These are phyloP conservation scores for Lepidocyrtinus sp. DNA, from an alignment of 2,888 invertebrate genomes.

Conservation along the genomic window DNA sequence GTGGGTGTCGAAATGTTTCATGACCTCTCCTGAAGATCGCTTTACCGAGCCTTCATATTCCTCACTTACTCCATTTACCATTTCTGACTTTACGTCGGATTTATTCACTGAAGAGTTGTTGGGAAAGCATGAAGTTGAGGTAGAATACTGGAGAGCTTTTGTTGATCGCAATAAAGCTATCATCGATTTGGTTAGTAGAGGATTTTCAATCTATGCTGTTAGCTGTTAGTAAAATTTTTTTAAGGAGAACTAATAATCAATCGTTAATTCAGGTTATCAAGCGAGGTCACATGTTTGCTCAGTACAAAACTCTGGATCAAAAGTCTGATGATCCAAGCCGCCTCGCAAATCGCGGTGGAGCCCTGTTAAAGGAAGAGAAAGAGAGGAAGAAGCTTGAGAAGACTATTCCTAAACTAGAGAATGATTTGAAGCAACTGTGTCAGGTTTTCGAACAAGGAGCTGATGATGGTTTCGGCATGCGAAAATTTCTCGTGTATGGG, in stretches of 20 bases:
- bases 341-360: slow-evolving; percentile 87
- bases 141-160: slow-evolving; percentile 77
- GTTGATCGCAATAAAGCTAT: slow-evolving; percentile 72
- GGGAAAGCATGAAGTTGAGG: slow-evolving; percentile 84
- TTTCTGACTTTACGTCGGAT: slow-evolving; percentile 78
- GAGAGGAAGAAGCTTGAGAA: slow-evolving; percentile 84
- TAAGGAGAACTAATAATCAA: slow-evolving; percentile 13
- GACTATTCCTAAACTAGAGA: slow-evolving; percentile 82
- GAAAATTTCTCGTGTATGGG: slow-evolving; percentile 50
- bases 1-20: slow-evolving; percentile 85
- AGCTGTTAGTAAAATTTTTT: not conserved
- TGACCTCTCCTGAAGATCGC: slow-evolving; percentile 70
- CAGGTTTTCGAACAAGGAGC: slow-evolving; percentile 76
- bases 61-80: slow-evolving; percentile 72
- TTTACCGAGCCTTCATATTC: slow-evolving; percentile 62
- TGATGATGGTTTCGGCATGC: slow-evolving; percentile 71
- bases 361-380: slow-evolving; percentile 87
- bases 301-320: slow-evolving; percentile 83
- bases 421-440: slow-evolving; percentile 77
- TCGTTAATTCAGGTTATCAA: slow-evolving; percentile 77
- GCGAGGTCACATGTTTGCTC: slow-evolving; percentile 81
- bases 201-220: not conserved
- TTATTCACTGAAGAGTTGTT: slow-evolving; percentile 86
- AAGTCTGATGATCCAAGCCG: slow-evolving; percentile 85
- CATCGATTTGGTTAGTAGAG: slow-evolving; percentile 70